Percentiles rank a stretch among this genome's conserved stretches.
These are phyloP conservation scores for Sandelia bainsii DNA, from an alignment of 2,797 vertebrate genomes.

Conservation along the genomic window DNA sequence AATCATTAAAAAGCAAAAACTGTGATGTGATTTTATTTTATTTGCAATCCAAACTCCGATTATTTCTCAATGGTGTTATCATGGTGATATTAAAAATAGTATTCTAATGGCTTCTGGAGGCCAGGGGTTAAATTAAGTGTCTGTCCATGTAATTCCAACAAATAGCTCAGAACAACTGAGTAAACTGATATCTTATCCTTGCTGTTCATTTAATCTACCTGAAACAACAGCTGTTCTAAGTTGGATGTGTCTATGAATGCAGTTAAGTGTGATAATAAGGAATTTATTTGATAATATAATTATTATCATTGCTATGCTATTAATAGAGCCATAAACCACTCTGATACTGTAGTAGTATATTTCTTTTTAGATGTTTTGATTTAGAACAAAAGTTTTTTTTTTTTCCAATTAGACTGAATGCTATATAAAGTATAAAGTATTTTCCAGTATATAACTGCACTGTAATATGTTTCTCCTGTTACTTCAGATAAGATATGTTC, in stretches of 20 bases:
- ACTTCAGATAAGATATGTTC: not conserved
- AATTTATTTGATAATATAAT: not conserved
- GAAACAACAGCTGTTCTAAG: not conserved
- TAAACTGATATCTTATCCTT: not conserved
- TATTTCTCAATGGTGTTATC: not conserved
- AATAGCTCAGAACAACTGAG: not conserved
- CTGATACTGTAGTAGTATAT: not conserved
- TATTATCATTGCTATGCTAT: not conserved
- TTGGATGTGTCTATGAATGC: not conserved
- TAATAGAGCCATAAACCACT: not conserved
- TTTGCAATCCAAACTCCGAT: not conserved
- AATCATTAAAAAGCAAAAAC: not conserved
- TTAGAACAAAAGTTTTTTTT: not conserved
- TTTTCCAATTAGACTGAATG: not conserved
- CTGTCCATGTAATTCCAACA: not conserved
- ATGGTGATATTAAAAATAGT: too few species aligned
- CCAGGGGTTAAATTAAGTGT: not conserved
- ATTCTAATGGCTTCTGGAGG: not conserved
- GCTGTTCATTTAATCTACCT: not conserved
- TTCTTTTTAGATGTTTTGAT: not conserved
- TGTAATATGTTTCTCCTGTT: not conserved
- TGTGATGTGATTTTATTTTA: not conserved
- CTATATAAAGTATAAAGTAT: not conserved
- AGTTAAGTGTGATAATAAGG: not conserved
- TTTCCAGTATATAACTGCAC: not conserved